Conservation (phyloP, 1,140 invertebrate species). For the Drosophila nannoptera region DNA sequence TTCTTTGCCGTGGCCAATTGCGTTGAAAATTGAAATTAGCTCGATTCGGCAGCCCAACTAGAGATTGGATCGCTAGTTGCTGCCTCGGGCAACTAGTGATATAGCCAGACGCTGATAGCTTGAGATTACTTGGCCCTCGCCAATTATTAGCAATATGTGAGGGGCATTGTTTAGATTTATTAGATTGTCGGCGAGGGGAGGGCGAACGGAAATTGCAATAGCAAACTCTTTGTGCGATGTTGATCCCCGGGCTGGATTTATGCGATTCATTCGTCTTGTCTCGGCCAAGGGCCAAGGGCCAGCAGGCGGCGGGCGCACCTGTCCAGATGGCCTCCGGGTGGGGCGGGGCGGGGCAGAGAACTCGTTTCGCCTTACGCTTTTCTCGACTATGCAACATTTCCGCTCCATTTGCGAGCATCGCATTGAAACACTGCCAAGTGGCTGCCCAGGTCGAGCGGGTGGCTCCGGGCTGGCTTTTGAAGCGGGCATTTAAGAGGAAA, state of each 20-base stretch:
- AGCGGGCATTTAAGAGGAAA: constrained; percentile 72
- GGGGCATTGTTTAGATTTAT: constrained; percentile 70
- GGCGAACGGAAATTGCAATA: constrained; percentile 57
- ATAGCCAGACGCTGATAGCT: constrained; percentile 46
- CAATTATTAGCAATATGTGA: constrained; percentile 70
- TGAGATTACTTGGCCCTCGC: constrained; percentile 38
- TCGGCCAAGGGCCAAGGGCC: constrained; percentile 21
- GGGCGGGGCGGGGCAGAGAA: not conserved
- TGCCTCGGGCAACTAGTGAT: not conserved
- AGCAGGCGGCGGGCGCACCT: not conserved
- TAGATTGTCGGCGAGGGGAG: constrained; percentile 45
- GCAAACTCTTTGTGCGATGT: constrained; percentile 16
- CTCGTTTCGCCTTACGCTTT: not conserved
- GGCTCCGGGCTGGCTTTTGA: constrained; percentile 46
- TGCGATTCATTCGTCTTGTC: constrained; percentile 70
- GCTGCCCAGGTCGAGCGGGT: constrained; percentile 1
- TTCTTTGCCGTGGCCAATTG: constrained; percentile 42
- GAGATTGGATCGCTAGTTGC: constrained; percentile 7
- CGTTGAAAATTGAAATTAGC: constrained; percentile 72
- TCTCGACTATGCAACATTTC: constrained; percentile 55
- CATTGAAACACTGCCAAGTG: constrained; percentile 67
- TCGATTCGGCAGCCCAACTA: constrained; percentile 24
- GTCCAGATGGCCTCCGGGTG: not conserved
- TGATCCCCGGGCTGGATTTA: constrained; percentile 67
- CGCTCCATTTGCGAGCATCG: constrained; percentile 66